Base-by-base conservation (phyloP, 2,113 vertebrate genomes). In the Gallinago jamesoni region DNA sequence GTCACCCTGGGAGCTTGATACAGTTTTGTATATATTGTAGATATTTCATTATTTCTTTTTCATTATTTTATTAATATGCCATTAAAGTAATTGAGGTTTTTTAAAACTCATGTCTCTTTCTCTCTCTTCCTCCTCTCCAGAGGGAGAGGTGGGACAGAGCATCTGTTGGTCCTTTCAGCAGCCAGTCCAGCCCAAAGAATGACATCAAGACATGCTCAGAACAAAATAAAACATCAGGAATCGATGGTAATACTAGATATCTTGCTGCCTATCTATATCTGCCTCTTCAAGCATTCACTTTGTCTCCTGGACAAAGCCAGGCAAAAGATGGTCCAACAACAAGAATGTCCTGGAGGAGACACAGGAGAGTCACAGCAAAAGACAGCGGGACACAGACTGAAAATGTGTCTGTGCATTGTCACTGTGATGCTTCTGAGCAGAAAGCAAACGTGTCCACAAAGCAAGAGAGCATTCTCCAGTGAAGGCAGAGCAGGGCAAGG, bases 341-440 rank as follows among this genome's bases (percentile, higher is more conserved):
- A 63, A 94, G 20, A 60, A 79, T 52, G 16, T 30, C 31, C 43
- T 83, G 45, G 13, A 6, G 35, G 35, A 37, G 35, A 37, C 35
- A 84, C 75, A 81, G 25, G 19, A 93, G 30, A 90, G 12, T 50
- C 67, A 35, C 21, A 57, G 33, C 37, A 62, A 73, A 73, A 92
- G 37, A 47, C 50, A 63, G 59, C 0, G 0, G 41, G 12, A 57
- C 1, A 6, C 11, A 23, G 59, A 22, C 19, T 69, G 70, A 57
- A 60, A 80, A 73, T 17, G 15, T 24, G 19, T 47, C 82, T 84
- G 39, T 69, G 57, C 35, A 45, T 27, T 64, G 43, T 73, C 63
- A 53, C 20, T 45, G 17, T 53, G 56, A 47, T 1, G 1, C 11
- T 85, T 66, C 18, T 33, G 31, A 79, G 47, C 56, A 80, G 76